Base-by-base conservation (phyloP, 2,888 invertebrate species). In the Harmothoe impar region DNA sequence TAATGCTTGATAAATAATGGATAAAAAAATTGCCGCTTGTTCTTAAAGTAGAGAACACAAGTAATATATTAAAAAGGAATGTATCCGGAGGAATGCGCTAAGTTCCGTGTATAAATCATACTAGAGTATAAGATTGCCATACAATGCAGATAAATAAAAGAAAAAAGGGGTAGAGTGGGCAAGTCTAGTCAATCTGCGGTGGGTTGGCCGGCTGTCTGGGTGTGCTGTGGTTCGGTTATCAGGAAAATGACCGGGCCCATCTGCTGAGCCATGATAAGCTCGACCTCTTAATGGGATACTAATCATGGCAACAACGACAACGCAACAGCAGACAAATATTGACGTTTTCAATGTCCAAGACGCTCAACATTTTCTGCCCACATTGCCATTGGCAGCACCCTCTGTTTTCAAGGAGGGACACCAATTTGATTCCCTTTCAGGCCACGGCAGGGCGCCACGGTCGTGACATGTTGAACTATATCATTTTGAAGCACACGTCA, bases 241-340 rank as follows among this genome's bases (percentile, higher is more conserved):
- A 15, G 23, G 12, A 29, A 52, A 20, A 54, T 86, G 86, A 86
- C 86, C 86, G 23, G 56, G 12, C 54, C n/a, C 54, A 54, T 86
- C 86, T 86, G 86, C 86, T 23, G 31, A 54, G 54, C 86, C 25
- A 86, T 86, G 86, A 86, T 86, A 86, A 86, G 86, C 86, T 29
- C 52, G 52, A 33, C 17, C 54, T 31, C 86, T 86, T 86, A 86
- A 86, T 86, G 56, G 86, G 17, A 7, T 7, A 86, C 86, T 54
- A 86, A 86, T 86, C 52, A 54, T 54, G 56, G 54, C 86, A 52
- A 54, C 17, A 29, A 52, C 29, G 86, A 86, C 86, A 86, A 31
- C 86, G 86, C 86, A 23, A 52, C 29, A 86, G 54, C 52, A 86
- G 25, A 15, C 86, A 86, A 81, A 86, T 86, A 86, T 86, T 86